Evolutionary conservation across 2,113 vertebrate genomes (phyloP), one percentile per base, ranked within the genome.

Genomic region (Acrocephalus arundinaceus): DNA sequence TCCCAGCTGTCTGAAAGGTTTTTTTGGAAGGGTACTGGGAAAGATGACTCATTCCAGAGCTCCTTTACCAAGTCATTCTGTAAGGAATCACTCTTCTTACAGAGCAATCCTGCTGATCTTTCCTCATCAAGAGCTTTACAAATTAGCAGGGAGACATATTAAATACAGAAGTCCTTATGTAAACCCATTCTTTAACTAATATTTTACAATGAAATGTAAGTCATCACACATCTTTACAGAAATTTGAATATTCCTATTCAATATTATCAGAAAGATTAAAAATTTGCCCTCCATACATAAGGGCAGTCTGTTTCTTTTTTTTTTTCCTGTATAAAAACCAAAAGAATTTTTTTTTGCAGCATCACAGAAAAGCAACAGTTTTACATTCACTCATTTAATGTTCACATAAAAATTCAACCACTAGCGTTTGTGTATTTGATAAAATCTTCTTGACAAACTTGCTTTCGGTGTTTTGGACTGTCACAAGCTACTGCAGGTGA

Each of bases 181-280:
- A 97, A 98, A 98, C 92, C 78, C 96, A 95, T 96, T 97, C 98
- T 98, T 98, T 97, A 99, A 98, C 98, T 98, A 99, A 98, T 98
- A 99, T 98, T 98, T 98, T 99, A 99, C 98, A 99, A 98, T 98
- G 98, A 98, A 98, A 98, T 98, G 98, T 98, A 98, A 96, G 98
- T 94, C 96, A 98, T 97, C 98, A 98, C 98, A 98, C 97, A 97
- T 98, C 97, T 99, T 99, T 99, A 99, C 98, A 98, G 98, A 97
- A 98, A 96, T 97, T 97, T 98, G 97, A 98, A 98, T 98, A 98
- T 97, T 98, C 98, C 98, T 98, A 98, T 97, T 98, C 98, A 98
- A 97, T 98, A 97, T 97, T 94, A 96, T 97, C 95, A 96, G 93
- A 96, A 98, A 97, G 97, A 97, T 97, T 98, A 97, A 97, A 98